Evolutionary conservation across 2,888 invertebrate genomes (phyloP).

Genomic region (Calameuta pallipes): DNA sequence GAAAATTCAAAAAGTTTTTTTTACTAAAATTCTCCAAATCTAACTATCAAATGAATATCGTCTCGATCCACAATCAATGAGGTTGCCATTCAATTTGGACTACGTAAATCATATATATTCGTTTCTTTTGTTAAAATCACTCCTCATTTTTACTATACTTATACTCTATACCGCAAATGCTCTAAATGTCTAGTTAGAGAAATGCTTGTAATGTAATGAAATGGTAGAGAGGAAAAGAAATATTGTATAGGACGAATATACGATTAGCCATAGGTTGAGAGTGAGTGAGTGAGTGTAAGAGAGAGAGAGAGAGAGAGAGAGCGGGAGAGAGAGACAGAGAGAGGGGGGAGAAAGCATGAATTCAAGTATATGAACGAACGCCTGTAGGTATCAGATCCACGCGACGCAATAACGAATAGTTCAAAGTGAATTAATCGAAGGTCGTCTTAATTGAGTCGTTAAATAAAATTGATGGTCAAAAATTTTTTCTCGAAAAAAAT

Average conservation of each 20-base stretch:
- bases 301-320: neutral
- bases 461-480: no score
- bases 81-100: neutral
- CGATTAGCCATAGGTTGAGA: constrained; percentile 30
- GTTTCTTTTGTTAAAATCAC: neutral
- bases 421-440: no score
- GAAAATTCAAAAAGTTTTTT: neutral
- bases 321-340: neutral
- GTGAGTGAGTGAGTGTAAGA: neutral
- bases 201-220: constrained; percentile 29
- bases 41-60: neutral
- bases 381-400: no score
- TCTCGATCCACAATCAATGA: neutral
- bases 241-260: constrained; percentile 37
- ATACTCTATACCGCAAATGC: constrained; percentile 11
- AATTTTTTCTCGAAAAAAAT: no score
- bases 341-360: neutral
- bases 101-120: neutral
- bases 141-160: neutral
- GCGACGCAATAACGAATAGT: no score
- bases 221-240: constrained; percentile 18
- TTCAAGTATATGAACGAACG: no score
- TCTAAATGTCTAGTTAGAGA: constrained; percentile 18
- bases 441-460: no score
- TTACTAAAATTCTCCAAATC: neutral